phyloP scores from a whole-genome alignment of 2,113 vertebrate species.

The Proterorhinus semilunaris region DNA sequence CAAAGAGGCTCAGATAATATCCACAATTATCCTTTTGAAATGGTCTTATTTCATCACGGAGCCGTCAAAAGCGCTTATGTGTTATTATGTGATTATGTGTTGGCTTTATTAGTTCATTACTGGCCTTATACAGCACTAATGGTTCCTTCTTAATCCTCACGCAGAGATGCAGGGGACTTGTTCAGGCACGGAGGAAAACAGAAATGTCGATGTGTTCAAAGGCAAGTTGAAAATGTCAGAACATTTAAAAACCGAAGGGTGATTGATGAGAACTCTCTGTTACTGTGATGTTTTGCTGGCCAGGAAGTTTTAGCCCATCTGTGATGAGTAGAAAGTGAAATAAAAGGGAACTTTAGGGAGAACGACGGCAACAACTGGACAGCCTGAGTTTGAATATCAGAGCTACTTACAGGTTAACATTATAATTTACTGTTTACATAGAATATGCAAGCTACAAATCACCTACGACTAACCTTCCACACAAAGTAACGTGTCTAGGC shows the following conservation, averaged over 20 bases:
- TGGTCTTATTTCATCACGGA: slow-evolving; percentile 8
- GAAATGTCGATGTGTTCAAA: background rate
- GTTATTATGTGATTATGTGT: slow-evolving; percentile 10
- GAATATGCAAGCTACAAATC: too few species aligned
- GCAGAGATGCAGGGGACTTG: background rate
- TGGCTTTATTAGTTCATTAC: slow-evolving; percentile 6
- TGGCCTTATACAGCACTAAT: slow-evolving; percentile 1
- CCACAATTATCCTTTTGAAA: slow-evolving; percentile 8
- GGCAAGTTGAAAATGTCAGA: background rate
- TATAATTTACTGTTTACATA: too few species aligned
- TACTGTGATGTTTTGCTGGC: background rate
- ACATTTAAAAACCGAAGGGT: background rate
- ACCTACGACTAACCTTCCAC: too few species aligned
- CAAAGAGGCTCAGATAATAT: background rate
- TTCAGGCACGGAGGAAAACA: background rate
- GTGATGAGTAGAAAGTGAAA: too few species aligned
- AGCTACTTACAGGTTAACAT: too few species aligned
- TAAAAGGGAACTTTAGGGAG: too few species aligned
- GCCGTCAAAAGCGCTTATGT: slow-evolving; percentile 5
- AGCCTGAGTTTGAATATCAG: too few species aligned
- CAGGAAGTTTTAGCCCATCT: background rate
- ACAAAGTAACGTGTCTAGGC: too few species aligned
- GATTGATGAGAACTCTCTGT: background rate
- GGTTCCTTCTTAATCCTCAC: background rate
- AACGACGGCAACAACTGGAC: too few species aligned